Evolutionary conservation across 1,140 invertebrate genomes (phyloP).

Genomic region (Olivierus martensii): DNA sequence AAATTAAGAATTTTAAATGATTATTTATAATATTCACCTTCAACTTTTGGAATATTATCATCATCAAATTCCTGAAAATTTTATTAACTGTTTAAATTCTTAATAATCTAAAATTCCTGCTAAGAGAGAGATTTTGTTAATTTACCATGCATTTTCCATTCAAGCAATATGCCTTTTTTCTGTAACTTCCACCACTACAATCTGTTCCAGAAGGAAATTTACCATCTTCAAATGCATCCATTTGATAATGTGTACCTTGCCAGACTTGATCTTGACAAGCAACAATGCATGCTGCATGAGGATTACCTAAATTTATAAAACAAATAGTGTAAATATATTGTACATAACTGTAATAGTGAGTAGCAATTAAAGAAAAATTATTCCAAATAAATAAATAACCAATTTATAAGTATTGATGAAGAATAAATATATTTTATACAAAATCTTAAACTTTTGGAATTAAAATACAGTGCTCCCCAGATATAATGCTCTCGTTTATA

Average conservation of each 20-base stretch:
- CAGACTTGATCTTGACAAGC: conserved; percentile 22
- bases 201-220: conserved; percentile 23
- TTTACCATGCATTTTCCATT: conserved; percentile 22
- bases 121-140: not conserved
- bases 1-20: not conserved
- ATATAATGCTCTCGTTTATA: too few relatives aligned
- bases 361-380: too few relatives aligned
- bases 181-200: conserved; percentile 12
- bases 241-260: conserved; percentile 22
- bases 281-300: conserved; percentile 20
- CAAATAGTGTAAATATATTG: too few relatives aligned
- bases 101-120: not conserved
- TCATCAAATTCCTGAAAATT: conserved; percentile 11
- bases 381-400: too few relatives aligned
- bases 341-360: too few relatives aligned
- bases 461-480: too few relatives aligned
- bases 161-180: conserved; percentile 17
- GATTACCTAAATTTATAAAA: conserved; percentile 18
- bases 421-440: too few relatives aligned
- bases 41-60: conserved; percentile 3
- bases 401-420: too few relatives aligned
- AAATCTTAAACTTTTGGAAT: too few relatives aligned
- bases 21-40: not conserved
- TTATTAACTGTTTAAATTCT: not conserved
- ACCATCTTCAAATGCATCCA: conserved; percentile 23